phyloP scores from a whole-genome alignment of 2,113 vertebrate species.

The Poeciliopsis prolifica region DNA sequence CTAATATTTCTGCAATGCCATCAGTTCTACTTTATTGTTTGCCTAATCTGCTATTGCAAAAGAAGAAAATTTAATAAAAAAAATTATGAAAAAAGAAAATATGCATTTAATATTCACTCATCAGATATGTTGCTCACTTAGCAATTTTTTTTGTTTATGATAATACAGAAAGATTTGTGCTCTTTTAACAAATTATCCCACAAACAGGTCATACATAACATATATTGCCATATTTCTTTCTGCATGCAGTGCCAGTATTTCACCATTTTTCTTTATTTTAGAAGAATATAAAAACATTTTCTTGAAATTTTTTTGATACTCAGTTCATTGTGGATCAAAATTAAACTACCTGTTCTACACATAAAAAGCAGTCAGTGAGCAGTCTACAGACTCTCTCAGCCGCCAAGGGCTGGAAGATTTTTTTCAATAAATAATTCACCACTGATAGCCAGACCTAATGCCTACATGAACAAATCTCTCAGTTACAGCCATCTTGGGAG shows the following conservation, averaged over 20 bases:
- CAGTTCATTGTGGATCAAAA: not conserved
- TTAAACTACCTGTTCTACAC: constrained; percentile 26
- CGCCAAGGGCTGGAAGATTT: constrained; percentile 63
- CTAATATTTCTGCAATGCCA: not conserved
- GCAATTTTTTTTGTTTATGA: too few species aligned
- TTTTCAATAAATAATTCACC: constrained; percentile 80
- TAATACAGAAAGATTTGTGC: not conserved
- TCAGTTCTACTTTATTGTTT: not conserved
- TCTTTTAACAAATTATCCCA: not conserved
- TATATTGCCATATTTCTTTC: not conserved
- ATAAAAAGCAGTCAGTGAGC: constrained; percentile 32
- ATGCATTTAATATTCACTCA: constrained; percentile 1
- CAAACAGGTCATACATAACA: not conserved
- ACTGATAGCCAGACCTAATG: constrained; percentile 75
- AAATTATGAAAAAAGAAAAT: not conserved
- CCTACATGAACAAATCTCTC: constrained; percentile 79
- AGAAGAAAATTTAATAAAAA: not conserved
- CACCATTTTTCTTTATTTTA: not conserved
- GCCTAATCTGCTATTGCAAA: not conserved
- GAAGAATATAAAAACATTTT: not conserved
- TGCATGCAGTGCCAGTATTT: not conserved
- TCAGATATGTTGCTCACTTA: not conserved
- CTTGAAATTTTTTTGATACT: not conserved
- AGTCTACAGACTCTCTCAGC: constrained; percentile 64
- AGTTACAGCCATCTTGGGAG: constrained; percentile 79